These are phyloP conservation scores for Actenoides lindsayi DNA, from an alignment of 2,113 vertebrate genomes.

Conservation along the genomic window DNA sequence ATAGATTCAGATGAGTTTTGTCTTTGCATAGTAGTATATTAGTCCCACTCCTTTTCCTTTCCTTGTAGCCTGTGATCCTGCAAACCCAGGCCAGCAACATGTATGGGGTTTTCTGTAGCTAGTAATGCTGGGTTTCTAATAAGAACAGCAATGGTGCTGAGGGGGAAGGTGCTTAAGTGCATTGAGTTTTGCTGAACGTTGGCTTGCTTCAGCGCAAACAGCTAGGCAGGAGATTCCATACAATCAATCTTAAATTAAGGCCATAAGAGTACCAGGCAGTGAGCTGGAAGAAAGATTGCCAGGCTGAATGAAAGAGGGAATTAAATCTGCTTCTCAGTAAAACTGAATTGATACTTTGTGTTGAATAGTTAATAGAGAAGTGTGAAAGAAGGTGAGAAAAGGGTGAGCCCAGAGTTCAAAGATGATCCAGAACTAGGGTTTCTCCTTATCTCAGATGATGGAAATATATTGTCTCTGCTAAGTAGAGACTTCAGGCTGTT, in stretches of 20 bases:
- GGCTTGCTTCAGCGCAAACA: neutral
- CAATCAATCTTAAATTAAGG: slow-evolving; percentile 31
- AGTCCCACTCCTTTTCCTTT: neutral
- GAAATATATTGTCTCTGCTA: neutral
- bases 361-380: slow-evolving; percentile 28
- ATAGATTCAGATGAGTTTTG: neutral
- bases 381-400: neutral
- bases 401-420: slow-evolving; percentile 2
- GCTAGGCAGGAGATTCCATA: neutral
- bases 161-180: neutral
- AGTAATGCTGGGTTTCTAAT: neutral
- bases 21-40: neutral
- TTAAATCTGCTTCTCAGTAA: slow-evolving; percentile 11
- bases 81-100: neutral
- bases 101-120: neutral
- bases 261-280: neutral
- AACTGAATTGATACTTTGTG: slow-evolving; percentile 43
- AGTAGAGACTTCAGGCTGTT: neutral
- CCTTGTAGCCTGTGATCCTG: neutral
- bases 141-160: neutral
- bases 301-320: slow-evolving; percentile 39
- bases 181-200: neutral
- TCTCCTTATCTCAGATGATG: neutral
- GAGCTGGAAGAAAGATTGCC: slow-evolving; percentile 16
- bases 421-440: neutral